These are phyloP conservation scores for Meriones unguiculatus DNA, from an alignment of 2,113 vertebrate species.

Conservation along the genomic window DNA sequence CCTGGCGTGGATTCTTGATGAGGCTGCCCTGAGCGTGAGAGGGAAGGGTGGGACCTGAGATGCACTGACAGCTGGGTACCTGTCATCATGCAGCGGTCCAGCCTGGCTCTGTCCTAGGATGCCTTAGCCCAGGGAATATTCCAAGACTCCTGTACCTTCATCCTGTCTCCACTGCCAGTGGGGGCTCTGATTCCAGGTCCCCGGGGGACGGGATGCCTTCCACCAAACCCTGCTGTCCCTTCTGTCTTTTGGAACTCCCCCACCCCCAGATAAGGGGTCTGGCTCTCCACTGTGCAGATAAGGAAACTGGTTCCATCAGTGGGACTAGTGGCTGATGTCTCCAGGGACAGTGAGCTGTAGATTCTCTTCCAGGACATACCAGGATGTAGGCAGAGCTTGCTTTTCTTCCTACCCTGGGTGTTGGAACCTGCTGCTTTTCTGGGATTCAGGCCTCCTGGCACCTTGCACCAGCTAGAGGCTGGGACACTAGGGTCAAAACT, in stretches of 20 bases:
- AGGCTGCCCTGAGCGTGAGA: not conserved
- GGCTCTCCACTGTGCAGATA: not conserved
- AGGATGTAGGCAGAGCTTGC: not conserved
- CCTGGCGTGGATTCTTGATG: conserved; percentile 38
- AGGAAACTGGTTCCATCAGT: not conserved
- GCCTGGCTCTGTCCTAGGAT: not conserved
- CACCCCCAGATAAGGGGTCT: not conserved
- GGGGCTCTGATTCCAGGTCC: not conserved
- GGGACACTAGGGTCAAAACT: not conserved
- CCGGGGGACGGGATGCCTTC: rapidly evolving
- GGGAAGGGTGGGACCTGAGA: not conserved
- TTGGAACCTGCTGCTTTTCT: not conserved
- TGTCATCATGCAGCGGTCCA: not conserved
- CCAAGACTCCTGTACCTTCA: not conserved
- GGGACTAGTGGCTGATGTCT: not conserved
- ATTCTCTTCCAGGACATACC: not conserved
- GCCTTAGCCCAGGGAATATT: not conserved
- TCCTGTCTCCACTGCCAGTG: not conserved
- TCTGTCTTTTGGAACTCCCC: not conserved
- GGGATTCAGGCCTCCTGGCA: too few species aligned
- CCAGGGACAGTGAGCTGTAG: not conserved
- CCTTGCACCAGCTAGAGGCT: not conserved
- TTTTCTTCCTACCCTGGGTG: not conserved
- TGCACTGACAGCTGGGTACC: not conserved
- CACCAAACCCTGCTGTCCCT: too few species aligned